These are phyloP conservation scores for Ornithoptera alexandrae DNA, from an alignment of 2,888 invertebrate species.

Conservation along the genomic window DNA sequence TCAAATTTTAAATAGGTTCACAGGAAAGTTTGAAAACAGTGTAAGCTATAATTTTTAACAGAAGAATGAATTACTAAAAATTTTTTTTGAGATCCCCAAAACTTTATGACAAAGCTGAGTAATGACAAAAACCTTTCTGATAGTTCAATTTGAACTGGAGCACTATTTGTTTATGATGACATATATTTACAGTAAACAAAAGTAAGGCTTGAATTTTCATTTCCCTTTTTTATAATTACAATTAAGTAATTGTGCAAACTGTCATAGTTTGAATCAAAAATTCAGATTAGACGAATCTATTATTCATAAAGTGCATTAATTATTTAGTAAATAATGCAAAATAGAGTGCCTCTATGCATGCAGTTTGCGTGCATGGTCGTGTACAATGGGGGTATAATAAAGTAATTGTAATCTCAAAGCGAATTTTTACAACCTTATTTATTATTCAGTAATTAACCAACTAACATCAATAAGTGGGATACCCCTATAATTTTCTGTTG, in stretches of 20 bases:
- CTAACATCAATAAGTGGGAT: background rate
- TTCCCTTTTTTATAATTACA: background rate
- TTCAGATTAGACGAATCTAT: conserved; percentile 12
- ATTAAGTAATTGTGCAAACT: conserved; percentile 14
- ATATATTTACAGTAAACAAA: too few relatives aligned
- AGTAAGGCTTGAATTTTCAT: too few relatives aligned
- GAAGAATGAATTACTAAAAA: too few relatives aligned
- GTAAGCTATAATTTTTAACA: too few relatives aligned
- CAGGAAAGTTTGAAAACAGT: too few relatives aligned
- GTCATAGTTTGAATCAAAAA: conserved; percentile 8
- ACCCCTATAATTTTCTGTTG: background rate
- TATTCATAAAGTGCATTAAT: conserved; percentile 16
- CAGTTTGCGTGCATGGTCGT: conserved; percentile 28
- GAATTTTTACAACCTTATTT: conserved; percentile 19
- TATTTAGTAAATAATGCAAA: conserved; percentile 29
- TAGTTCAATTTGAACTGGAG: too few relatives aligned
- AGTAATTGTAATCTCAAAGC: conserved; percentile 21
- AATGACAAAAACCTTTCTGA: too few relatives aligned
- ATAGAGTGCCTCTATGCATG: conserved; percentile 4
- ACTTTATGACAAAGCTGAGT: too few relatives aligned
- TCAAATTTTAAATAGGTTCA: too few relatives aligned
- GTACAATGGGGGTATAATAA: conserved; percentile 29
- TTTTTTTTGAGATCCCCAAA: too few relatives aligned
- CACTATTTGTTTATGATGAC: too few relatives aligned
- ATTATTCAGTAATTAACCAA: conserved; percentile 15